A percentile compares a stretch with the other conserved stretches of the same genome.
Evolutionary conservation across 2,888 invertebrate genomes (phyloP).

Genomic region (Andrena hattorfiana): DNA sequence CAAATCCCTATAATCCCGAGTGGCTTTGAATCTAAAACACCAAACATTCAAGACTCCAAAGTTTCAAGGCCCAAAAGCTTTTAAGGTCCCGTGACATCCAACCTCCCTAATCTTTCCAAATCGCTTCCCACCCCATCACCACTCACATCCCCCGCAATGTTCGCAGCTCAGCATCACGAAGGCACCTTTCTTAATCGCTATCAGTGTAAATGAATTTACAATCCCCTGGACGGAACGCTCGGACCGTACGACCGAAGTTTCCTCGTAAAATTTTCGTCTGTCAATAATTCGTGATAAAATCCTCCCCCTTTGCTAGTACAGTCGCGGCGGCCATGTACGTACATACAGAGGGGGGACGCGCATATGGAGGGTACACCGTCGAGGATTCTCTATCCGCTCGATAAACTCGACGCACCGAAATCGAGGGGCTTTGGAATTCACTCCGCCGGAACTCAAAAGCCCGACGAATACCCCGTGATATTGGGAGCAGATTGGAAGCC

Average conservation of each 20-base stretch:
- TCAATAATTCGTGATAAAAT: slow-evolving; percentile 40
- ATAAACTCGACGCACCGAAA: slow-evolving; percentile 71
- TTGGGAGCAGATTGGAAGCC: slow-evolving; percentile 75
- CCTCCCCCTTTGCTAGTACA: background rate
- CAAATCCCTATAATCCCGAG: no score
- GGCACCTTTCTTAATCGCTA: background rate
- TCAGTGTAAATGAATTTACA: slow-evolving; percentile 45
- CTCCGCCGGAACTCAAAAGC: slow-evolving; percentile 63
- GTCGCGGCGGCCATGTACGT: background rate
- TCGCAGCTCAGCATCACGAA: background rate
- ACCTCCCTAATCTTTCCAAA: no score
- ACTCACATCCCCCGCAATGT: no score
- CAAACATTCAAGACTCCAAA: no score
- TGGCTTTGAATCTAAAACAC: no score
- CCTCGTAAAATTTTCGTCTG: slow-evolving; percentile 42
- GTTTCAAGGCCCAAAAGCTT: no score
- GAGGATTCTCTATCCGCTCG: slow-evolving; percentile 67
- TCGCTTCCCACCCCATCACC: no score
- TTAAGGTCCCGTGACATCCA: no score
- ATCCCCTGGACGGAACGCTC: background rate
- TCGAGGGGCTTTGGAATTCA: slow-evolving; percentile 67
- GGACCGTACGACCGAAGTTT: slow-evolving; percentile 16
- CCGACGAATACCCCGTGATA: slow-evolving; percentile 69
- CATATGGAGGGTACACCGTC: slow-evolving; percentile 43
- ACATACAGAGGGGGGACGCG: background rate